Evolutionary conservation across 2,888 invertebrate genomes (phyloP).

Genomic region (Tiliacea citrago): DNA sequence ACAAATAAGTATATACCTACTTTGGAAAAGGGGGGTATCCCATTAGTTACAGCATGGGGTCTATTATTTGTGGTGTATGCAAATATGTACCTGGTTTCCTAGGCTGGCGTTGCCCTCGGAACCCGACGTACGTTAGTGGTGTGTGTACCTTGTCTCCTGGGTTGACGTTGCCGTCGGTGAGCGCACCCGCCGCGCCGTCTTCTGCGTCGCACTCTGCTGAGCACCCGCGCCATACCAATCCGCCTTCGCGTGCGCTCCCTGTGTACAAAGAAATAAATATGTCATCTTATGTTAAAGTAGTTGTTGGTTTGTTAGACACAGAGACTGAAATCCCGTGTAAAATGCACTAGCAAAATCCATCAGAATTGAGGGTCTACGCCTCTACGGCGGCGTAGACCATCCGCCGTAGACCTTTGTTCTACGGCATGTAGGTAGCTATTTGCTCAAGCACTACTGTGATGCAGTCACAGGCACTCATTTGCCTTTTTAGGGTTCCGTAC

Average conservation of each 20-base stretch:
- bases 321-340: background rate
- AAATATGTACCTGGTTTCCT: background rate
- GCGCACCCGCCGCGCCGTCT: conserved; percentile 89
- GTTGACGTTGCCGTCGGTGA: conserved; percentile 91
- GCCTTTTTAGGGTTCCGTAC: background rate
- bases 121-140: background rate
- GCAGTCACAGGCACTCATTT: too few species aligned
- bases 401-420: too few species aligned
- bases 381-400: background rate
- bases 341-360: background rate
- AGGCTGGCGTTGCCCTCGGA: background rate
- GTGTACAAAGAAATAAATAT: conserved; percentile 51
- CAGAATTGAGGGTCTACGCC: background rate
- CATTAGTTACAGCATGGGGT: background rate
- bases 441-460: background rate
- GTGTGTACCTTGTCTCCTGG: conserved; percentile 91
- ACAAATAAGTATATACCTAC: background rate
- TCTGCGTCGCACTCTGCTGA: conserved; percentile 90
- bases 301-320: background rate
- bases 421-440: background rate
- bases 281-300: background rate
- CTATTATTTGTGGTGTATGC: background rate
- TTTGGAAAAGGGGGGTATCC: background rate
- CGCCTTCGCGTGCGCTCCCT: conserved; percentile 90
- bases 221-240: conserved; percentile 91